A percentile compares a stretch with the other conserved stretches of the same genome.
Evolutionary conservation across 2,113 vertebrate species (phyloP).

Genomic region (Sialia sialis): DNA sequence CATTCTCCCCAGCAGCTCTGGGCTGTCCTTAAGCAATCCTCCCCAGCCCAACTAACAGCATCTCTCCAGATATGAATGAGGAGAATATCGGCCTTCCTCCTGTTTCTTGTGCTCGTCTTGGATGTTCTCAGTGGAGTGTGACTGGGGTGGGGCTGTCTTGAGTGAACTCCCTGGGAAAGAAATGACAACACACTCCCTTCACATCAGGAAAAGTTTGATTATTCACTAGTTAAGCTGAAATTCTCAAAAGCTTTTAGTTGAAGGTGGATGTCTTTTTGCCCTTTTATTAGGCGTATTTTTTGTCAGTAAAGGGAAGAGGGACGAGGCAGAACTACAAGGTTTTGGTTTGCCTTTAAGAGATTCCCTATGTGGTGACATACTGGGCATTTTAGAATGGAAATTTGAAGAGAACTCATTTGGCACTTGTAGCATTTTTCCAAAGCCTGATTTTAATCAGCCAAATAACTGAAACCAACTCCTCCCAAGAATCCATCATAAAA

Average conservation of each 20-base stretch:
- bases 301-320: neutral
- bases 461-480: slow-evolving; percentile 51
- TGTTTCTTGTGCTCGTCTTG: neutral
- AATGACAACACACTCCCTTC: neutral
- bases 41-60: neutral
- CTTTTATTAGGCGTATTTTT: neutral
- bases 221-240: neutral
- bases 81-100: neutral
- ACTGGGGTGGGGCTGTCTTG: neutral
- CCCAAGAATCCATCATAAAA: slow-evolving; percentile 36
- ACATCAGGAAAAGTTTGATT: neutral
- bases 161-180: neutral
- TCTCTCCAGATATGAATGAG: neutral
- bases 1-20: neutral
- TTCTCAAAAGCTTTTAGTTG: neutral
- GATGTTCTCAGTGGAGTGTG: neutral
- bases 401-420: slow-evolving; percentile 10
- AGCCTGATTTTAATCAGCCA: slow-evolving; percentile 48
- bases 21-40: neutral
- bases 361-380: neutral
- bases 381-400: neutral
- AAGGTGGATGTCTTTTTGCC: neutral
- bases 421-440: slow-evolving; percentile 10
- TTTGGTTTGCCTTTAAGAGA: neutral
- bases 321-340: neutral